Evolutionary conservation across 2,797 vertebrate genomes (phyloP).

Genomic region (Geotrypetes seraphini): DNA sequence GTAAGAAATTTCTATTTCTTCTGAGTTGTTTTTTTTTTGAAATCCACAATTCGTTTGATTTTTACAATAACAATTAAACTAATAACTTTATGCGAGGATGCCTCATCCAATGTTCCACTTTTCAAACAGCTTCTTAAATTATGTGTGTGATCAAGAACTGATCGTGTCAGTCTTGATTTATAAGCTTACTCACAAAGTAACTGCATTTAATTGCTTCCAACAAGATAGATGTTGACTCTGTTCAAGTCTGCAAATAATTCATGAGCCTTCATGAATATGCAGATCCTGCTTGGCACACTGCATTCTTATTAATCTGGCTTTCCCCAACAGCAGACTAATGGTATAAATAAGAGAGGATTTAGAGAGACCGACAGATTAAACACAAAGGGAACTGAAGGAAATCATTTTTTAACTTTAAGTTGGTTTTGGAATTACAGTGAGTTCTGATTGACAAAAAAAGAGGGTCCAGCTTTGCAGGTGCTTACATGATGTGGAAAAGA

Average conservation of each 20-base stretch:
- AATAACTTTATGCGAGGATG: too few relatives aligned
- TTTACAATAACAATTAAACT: too few relatives aligned
- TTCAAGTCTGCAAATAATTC: slow-evolving; percentile 43
- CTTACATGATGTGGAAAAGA: too few relatives aligned
- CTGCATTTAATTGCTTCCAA: slow-evolving; percentile 38
- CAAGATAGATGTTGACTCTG: slow-evolving; percentile 29
- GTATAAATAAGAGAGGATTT: slow-evolving; percentile 30
- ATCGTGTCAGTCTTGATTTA: slow-evolving; percentile 21
- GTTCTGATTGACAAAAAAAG: not conserved
- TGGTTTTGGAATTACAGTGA: slow-evolving; percentile 4
- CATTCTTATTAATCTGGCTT: slow-evolving; percentile 35
- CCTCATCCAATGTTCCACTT: slow-evolving; percentile 5
- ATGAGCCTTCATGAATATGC: slow-evolving; percentile 38
- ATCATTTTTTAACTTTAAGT: slow-evolving; percentile 6
- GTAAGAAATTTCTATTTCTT: too few relatives aligned
- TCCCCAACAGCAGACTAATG: slow-evolving; percentile 23
- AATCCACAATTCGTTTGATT: too few relatives aligned
- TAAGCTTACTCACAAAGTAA: slow-evolving; percentile 14
- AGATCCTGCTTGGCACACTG: slow-evolving; percentile 15
- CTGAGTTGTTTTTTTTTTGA: too few relatives aligned
- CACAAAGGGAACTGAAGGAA: slow-evolving; percentile 15
- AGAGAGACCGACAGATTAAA: slow-evolving; percentile 19
- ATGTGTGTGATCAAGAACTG: slow-evolving; percentile 7
- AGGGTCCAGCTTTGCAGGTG: too few relatives aligned
- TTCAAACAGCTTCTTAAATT: slow-evolving; percentile 17